Evolutionary conservation across 2,888 invertebrate species (phyloP).

Genomic region (Dorcus parallelipipedus): DNA sequence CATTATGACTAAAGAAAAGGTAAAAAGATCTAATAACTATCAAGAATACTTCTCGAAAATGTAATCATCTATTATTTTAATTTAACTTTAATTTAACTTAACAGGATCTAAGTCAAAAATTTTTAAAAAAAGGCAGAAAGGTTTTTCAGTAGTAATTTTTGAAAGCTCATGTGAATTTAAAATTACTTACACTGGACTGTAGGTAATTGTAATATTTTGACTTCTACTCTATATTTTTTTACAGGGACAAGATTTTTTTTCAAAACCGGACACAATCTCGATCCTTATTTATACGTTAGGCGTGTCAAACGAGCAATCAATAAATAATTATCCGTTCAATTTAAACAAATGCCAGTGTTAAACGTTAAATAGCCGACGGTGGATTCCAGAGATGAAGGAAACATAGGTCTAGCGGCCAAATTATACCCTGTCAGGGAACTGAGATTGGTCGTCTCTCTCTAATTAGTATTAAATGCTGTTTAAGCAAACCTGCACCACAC

Average conservation of each 20-base stretch:
- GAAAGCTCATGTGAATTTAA: no score
- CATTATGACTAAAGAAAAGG: no score
- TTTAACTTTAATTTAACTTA: no score
- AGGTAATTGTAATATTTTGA: no score
- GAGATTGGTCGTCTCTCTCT: conserved; percentile 23
- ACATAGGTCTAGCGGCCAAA: conserved; percentile 30
- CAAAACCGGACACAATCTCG: conserved; percentile 9
- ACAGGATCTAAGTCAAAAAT: no score
- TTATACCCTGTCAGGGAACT: conserved; percentile 34
- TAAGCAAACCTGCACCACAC: conserved; percentile 24
- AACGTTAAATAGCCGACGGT: conserved; percentile 33
- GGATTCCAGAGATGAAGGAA: conserved; percentile 30
- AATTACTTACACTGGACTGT: no score
- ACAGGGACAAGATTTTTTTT: neutral
- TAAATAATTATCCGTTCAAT: conserved; percentile 32
- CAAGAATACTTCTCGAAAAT: no score
- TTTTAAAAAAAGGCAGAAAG: no score
- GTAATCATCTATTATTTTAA: no score
- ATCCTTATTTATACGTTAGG: conserved; percentile 26
- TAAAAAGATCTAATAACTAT: no score
- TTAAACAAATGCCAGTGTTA: conserved; percentile 32
- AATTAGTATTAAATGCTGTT: conserved; percentile 34
- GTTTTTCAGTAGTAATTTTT: no score
- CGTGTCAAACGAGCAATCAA: conserved; percentile 30
- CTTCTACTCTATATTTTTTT: neutral